These are phyloP conservation scores for Ectemnius lituratus DNA, from an alignment of 2,888 invertebrate genomes.

Conservation along the genomic window DNA sequence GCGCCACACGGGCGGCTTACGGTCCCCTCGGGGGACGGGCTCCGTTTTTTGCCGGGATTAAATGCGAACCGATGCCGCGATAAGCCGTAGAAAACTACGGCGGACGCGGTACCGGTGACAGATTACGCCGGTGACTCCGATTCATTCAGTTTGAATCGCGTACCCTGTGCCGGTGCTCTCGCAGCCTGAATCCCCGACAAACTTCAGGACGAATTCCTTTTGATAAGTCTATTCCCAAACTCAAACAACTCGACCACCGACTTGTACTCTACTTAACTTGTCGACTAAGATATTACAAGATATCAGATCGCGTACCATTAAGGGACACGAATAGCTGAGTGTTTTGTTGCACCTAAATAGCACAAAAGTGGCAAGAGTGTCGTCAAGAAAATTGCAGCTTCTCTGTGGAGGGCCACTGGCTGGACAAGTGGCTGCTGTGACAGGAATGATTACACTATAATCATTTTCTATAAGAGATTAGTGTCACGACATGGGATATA, in stretches of 20 bases:
- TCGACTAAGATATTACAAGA: too few species aligned
- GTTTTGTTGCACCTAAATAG: too few species aligned
- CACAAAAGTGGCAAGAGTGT: too few species aligned
- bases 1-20: constrained; percentile 75
- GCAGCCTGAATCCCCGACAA: too few species aligned
- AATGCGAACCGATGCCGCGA: constrained; percentile 74
- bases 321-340: too few species aligned
- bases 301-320: too few species aligned
- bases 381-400: constrained; percentile 25
- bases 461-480: background rate
- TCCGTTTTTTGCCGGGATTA: constrained; percentile 73
- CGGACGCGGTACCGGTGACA: constrained; percentile 71
- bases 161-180: too few species aligned
- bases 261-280: too few species aligned
- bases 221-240: too few species aligned
- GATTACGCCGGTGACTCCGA: constrained; percentile 68
- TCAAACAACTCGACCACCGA: too few species aligned
- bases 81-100: constrained; percentile 71
- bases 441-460: background rate
- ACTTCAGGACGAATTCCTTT: too few species aligned
- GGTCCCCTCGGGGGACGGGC: constrained; percentile 62
- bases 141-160: constrained; percentile 36
- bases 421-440: background rate
- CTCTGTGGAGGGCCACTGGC: background rate
- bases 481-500: background rate